Conservation (phyloP, 2,888 invertebrate species). For the Poecilus cupreus region DNA sequence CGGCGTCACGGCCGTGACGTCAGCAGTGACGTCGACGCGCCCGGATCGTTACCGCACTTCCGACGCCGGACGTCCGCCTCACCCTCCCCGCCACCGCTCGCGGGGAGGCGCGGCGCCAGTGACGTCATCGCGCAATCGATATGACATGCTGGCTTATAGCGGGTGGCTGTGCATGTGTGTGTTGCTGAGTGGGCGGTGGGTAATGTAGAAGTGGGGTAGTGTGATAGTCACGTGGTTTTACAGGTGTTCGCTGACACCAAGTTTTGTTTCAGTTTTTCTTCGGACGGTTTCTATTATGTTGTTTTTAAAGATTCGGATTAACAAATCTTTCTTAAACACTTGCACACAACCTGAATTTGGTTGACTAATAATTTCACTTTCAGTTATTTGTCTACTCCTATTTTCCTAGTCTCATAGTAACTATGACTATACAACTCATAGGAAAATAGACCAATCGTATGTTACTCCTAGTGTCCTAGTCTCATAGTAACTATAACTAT, state of each 20-base stretch:
- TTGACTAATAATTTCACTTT: no score
- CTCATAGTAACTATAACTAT: no score
- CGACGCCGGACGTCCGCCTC: conserved; percentile 41
- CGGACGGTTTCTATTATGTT: not conserved
- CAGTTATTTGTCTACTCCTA: no score
- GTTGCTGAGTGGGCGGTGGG: not conserved
- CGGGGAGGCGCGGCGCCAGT: not conserved
- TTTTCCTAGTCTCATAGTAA: no score
- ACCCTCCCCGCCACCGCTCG: not conserved
- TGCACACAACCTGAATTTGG: no score
- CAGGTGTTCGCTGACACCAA: conserved; percentile 28
- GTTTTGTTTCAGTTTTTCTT: not conserved
- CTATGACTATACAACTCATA: no score
- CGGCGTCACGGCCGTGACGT: conserved; percentile 54
- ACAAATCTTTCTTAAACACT: no score
- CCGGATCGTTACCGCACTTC: conserved; percentile 49
- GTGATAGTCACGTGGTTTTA: conserved; percentile 25
- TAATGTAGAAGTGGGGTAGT: conserved; percentile 11
- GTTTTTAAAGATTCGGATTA: not conserved
- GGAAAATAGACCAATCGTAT: no score
- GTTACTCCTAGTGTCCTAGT: no score
- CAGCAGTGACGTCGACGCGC: conserved; percentile 48
- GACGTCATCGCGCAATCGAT: conserved; percentile 50
- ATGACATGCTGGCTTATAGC: conserved; percentile 9
- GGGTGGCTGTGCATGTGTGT: not conserved